A percentile compares a stretch with the other conserved stretches of the same genome.
Conservation (phyloP, 53 echinoderm and acorn worm genomes). For the Antedon mediterranea region DNA sequence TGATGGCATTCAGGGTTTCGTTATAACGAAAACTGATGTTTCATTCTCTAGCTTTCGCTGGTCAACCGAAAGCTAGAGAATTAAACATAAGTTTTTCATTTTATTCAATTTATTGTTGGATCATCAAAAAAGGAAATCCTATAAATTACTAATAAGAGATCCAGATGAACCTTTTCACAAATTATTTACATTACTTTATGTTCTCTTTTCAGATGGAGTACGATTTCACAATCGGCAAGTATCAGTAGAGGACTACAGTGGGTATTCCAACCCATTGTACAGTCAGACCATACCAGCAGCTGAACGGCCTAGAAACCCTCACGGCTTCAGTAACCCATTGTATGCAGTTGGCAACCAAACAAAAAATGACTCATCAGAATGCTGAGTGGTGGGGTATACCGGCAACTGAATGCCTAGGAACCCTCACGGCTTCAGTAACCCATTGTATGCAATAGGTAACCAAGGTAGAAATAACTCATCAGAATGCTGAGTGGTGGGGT, state of each 20-base stretch:
- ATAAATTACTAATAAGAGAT: too few relatives aligned
- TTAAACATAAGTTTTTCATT: too few relatives aligned
- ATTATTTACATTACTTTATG: too few relatives aligned
- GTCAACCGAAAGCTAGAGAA: too few relatives aligned
- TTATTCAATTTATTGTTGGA: too few relatives aligned
- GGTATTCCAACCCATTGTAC: neutral
- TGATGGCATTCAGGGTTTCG: too few relatives aligned
- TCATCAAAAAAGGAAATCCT: too few relatives aligned
- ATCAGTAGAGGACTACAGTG: neutral
- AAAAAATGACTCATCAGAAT: neutral
- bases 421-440: neutral
- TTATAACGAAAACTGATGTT: too few relatives aligned
- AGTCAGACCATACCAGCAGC: neutral
- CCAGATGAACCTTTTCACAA: too few relatives aligned
- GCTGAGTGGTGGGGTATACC: neutral
- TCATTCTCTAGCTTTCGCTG: too few relatives aligned
- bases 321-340: neutral
- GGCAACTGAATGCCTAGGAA: neutral
- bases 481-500: neutral
- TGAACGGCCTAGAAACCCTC: neutral
- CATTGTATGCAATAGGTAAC: neutral
- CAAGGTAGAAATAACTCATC: neutral
- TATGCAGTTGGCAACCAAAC: neutral
- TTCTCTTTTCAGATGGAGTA: neutral
- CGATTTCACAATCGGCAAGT: neutral